Percentiles rank a stretch among this genome's conserved stretches.
These are phyloP conservation scores for Deilephila elpenor DNA, from an alignment of 2,888 invertebrate genomes.

Conservation along the genomic window DNA sequence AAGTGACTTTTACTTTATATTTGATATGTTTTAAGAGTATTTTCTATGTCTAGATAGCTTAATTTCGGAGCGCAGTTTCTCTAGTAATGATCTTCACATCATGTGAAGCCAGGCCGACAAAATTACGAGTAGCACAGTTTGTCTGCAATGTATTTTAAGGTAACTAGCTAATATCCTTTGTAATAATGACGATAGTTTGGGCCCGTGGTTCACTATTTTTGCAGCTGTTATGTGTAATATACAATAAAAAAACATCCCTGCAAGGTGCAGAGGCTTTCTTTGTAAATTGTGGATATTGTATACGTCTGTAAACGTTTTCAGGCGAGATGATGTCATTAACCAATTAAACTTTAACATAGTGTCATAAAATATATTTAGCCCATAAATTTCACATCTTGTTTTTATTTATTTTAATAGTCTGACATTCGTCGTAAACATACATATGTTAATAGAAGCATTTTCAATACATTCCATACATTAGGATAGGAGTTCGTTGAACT, in stretches of 20 bases:
- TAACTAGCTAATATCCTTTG: too few species aligned
- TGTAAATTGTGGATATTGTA: neutral
- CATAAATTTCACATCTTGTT: neutral
- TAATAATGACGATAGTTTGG: too few species aligned
- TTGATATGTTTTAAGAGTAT: neutral
- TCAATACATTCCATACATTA: neutral
- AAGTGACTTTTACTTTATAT: neutral
- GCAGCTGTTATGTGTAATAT: too few species aligned
- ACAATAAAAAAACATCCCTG: neutral
- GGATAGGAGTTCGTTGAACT: conserved; percentile 33
- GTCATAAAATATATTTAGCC: neutral
- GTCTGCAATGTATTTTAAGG: too few species aligned
- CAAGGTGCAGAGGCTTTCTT: neutral
- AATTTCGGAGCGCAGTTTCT: too few species aligned
- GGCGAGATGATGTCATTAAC: neutral
- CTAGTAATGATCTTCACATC: too few species aligned
- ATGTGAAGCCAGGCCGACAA: too few species aligned
- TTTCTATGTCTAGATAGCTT: neutral
- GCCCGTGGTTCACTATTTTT: too few species aligned
- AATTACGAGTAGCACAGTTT: too few species aligned
- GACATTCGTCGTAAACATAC: neutral
- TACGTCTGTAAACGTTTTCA: neutral
- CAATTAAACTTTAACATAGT: neutral
- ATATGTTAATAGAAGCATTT: neutral
- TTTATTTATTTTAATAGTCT: neutral